Percentiles rank a stretch among this genome's conserved stretches.
These are phyloP conservation scores for Fregetta grallaria DNA, from an alignment of 2,113 vertebrate species.

Conservation along the genomic window DNA sequence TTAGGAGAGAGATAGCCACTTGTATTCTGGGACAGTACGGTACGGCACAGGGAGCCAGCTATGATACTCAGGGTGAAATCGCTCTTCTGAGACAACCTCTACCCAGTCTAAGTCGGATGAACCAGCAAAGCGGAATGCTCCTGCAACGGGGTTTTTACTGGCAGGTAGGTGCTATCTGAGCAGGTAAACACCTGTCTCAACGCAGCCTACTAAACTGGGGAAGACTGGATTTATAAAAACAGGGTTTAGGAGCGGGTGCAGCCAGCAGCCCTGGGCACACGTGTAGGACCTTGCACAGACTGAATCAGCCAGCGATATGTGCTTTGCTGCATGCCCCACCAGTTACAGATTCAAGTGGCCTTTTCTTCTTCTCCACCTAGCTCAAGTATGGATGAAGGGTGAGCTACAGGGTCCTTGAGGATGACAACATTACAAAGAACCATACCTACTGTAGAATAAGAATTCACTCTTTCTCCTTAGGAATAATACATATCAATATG, in stretches of 20 bases:
- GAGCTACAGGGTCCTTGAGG: neutral
- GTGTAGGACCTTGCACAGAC: neutral
- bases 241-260: rapidly evolving
- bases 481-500: neutral
- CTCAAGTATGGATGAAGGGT: neutral
- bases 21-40: neutral
- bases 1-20: neutral
- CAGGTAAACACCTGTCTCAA: neutral
- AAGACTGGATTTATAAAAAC: neutral
- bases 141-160: neutral
- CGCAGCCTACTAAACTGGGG: neutral
- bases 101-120: rapidly evolving
- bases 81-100: neutral
- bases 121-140: neutral
- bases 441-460: neutral
- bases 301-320: rapidly evolving
- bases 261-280: neutral
- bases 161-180: neutral
- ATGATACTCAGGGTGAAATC: rapidly evolving
- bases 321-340: neutral
- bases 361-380: neutral
- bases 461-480: neutral
- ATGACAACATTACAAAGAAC: neutral
- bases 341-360: neutral
- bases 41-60: neutral